A percentile compares a stretch with the other conserved stretches of the same genome.
phyloP scores from a whole-genome alignment of 2,888 invertebrate genomes.

The Plutella xylostella region DNA sequence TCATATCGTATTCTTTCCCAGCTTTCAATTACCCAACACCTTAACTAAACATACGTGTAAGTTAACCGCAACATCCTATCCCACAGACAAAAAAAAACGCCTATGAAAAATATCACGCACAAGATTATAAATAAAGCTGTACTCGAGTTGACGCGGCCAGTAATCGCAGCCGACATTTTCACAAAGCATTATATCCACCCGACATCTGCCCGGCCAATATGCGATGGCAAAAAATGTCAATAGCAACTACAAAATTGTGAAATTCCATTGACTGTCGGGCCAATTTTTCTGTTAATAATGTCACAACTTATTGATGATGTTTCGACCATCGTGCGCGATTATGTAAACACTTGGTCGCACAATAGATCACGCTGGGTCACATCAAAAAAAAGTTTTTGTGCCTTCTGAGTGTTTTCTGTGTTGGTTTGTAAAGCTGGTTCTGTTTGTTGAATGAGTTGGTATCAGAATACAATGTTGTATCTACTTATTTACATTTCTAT shows the following conservation, averaged over 20 bases:
- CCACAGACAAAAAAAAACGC: slow-evolving; percentile 28
- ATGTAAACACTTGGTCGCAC: slow-evolving; percentile 52
- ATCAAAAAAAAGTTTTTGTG: slow-evolving; percentile 31
- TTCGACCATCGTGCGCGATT: slow-evolving; percentile 28
- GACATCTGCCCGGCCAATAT: slow-evolving; percentile 47
- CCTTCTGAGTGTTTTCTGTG: too few species aligned
- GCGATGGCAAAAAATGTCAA: slow-evolving; percentile 43
- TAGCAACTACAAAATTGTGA: slow-evolving; percentile 30
- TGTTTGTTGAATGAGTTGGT: too few species aligned
- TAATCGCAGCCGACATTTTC: slow-evolving; percentile 52
- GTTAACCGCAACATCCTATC: slow-evolving; percentile 20
- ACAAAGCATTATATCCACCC: slow-evolving; percentile 15
- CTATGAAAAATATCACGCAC: slow-evolving; percentile 43
- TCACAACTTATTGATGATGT: slow-evolving; percentile 47
- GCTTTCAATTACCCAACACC: not conserved
- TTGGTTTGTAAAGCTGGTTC: too few species aligned
- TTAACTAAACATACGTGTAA: slow-evolving; percentile 15
- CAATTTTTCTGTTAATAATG: slow-evolving; percentile 62
- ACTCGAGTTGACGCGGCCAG: slow-evolving; percentile 42
- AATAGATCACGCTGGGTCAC: slow-evolving; percentile 24
- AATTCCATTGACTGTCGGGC: slow-evolving; percentile 32
- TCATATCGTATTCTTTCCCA: too few species aligned
- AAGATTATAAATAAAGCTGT: slow-evolving; percentile 57
- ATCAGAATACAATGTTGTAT: too few species aligned
- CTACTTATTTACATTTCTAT: too few species aligned